Percentiles rank a stretch among this genome's conserved stretches.
phyloP scores from a whole-genome alignment of 2,888 invertebrate species.

The Germaria angustata region DNA sequence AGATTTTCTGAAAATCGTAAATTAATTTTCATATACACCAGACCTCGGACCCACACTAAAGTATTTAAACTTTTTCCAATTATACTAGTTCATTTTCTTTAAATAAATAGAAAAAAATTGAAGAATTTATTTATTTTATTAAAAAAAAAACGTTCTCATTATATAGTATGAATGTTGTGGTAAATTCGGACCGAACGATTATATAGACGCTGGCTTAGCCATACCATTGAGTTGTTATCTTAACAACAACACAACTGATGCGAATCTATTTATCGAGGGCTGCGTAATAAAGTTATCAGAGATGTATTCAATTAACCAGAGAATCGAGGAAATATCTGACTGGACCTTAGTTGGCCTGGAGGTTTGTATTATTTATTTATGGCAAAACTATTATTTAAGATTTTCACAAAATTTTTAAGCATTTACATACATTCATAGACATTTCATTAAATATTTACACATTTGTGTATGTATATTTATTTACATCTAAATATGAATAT shows the following conservation, averaged over 20 bases:
- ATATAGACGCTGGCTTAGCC: conserved; percentile 67
- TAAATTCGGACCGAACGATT: conserved; percentile 72
- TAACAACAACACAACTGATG: conserved; percentile 67
- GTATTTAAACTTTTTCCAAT: too few relatives aligned
- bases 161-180: conserved; percentile 72
- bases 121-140: too few relatives aligned
- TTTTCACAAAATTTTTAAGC: too few relatives aligned
- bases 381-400: background rate
- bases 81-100: too few relatives aligned
- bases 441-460: too few relatives aligned
- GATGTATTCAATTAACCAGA: conserved; percentile 70
- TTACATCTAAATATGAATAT: background rate
- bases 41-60: too few relatives aligned
- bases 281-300: conserved; percentile 69
- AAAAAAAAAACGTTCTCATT: too few relatives aligned
- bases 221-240: conserved; percentile 73
- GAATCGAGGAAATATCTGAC: conserved; percentile 73
- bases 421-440: background rate
- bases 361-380: conserved; percentile 57
- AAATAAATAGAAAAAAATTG: too few relatives aligned
- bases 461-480: background rate
- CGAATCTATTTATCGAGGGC: conserved; percentile 71
- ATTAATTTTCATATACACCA: too few relatives aligned
- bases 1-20: too few relatives aligned
- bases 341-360: conserved; percentile 75